These are phyloP conservation scores for Sebastes vulpes DNA, from an alignment of 2,797 vertebrate species.

Conservation along the genomic window DNA sequence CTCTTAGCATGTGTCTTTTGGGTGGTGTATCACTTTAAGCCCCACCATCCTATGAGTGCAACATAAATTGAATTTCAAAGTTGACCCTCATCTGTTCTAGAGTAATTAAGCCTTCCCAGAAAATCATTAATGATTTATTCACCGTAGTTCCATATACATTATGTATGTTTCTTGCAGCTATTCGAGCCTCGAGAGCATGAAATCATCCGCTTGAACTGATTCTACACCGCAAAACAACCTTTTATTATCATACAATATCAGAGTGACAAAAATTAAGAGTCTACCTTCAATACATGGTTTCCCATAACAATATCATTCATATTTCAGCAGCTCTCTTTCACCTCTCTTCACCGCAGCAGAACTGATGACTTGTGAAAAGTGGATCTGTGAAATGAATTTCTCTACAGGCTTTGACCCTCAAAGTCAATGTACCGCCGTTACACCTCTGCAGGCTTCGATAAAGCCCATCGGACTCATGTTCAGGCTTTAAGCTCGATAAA, in stretches of 20 bases:
- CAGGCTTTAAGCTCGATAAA: conserved; percentile 24
- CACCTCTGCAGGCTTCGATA: conserved; percentile 24
- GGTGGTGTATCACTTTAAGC: background rate
- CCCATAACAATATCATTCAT: background rate
- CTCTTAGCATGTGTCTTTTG: background rate
- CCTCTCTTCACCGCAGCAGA: background rate
- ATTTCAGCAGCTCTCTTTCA: conserved; percentile 40
- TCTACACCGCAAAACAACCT: conserved; percentile 21
- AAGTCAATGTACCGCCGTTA: background rate
- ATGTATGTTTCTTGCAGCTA: conserved; percentile 43
- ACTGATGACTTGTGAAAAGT: conserved; percentile 20
- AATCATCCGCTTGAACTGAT: conserved; percentile 21
- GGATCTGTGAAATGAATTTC: conserved; percentile 21
- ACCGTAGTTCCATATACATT: conserved; percentile 44
- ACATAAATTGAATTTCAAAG: conserved; percentile 47
- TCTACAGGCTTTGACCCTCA: conserved; percentile 14
- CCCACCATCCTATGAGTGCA: background rate
- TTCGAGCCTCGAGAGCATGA: conserved; percentile 11
- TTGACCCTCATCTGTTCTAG: conserved; percentile 52
- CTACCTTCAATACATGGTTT: conserved; percentile 1
- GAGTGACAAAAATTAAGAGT: background rate
- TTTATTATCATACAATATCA: conserved; percentile 3
- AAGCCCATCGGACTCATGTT: conserved; percentile 17
- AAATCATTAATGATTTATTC: conserved; percentile 57
- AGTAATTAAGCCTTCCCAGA: conserved; percentile 46